A percentile compares a stretch with the other conserved stretches of the same genome.
Conservation (phyloP, 2,888 invertebrate genomes). For the Acleris holmiana region DNA sequence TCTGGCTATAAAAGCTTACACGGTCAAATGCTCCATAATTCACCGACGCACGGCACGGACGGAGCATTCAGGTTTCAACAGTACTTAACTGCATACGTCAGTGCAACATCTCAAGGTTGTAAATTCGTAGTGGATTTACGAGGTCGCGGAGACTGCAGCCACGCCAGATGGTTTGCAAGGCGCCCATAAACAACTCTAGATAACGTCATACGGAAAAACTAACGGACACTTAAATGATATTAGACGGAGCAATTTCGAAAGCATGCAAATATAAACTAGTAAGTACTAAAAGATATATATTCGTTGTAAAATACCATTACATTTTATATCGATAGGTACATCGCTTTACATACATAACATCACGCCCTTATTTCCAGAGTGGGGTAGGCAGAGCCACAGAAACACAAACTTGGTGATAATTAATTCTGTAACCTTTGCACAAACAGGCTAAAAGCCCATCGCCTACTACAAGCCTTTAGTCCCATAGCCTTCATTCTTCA, state of each 20-base stretch:
- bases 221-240: constrained; percentile 18
- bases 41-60: constrained; percentile 20
- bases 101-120: constrained; percentile 45
- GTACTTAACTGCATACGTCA: constrained; percentile 38
- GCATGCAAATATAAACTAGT: background rate
- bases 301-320: too few relatives aligned
- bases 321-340: too few relatives aligned
- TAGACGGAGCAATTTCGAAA: constrained; percentile 19
- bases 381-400: too few relatives aligned
- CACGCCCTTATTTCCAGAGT: too few relatives aligned
- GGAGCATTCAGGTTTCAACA: constrained; percentile 37
- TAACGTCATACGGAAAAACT: constrained; percentile 37
- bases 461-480: too few relatives aligned
- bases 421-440: too few relatives aligned
- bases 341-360: too few relatives aligned
- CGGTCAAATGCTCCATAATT: constrained; percentile 20
- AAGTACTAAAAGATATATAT: background rate
- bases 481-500: too few relatives aligned
- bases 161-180: constrained; percentile 54
- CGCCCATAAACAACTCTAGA: constrained; percentile 39
- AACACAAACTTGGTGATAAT: too few relatives aligned
- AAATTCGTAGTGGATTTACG: constrained; percentile 61
- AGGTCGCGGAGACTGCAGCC: constrained; percentile 52
- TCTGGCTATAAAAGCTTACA: constrained; percentile 5
- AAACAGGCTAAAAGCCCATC: too few relatives aligned